Conservation (phyloP, 2,888 invertebrate species). For the Drosophila sordidula region DNA sequence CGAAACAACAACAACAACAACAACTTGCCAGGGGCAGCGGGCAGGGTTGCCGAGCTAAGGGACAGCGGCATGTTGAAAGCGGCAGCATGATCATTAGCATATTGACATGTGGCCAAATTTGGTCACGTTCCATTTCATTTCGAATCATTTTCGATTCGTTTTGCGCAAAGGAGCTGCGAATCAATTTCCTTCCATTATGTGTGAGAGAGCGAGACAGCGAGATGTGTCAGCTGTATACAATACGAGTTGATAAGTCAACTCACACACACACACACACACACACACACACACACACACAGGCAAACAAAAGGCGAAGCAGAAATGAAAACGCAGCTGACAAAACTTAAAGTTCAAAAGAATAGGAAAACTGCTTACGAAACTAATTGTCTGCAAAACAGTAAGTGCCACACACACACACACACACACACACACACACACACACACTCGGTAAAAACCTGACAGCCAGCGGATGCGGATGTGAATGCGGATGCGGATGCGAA, state of each 20-base stretch:
- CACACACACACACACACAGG: background rate
- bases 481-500: conserved; percentile 17
- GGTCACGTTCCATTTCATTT: conserved; percentile 78
- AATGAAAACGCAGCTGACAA: conserved; percentile 49
- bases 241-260: conserved; percentile 57
- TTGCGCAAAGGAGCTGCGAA: conserved; percentile 48
- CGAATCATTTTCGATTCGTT: conserved; percentile 62
- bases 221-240: conserved; percentile 27
- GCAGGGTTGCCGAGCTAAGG: too few relatives aligned
- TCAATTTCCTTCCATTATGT: conserved; percentile 62
- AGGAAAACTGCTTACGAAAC: conserved; percentile 64
- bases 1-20: background rate
- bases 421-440: conserved; percentile 3
- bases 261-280: conserved; percentile 3
- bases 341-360: conserved; percentile 54
- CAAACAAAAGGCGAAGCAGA: conserved; percentile 14
- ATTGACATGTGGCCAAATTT: conserved; percentile 79
- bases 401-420: conserved; percentile 13
- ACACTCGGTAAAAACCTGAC: background rate
- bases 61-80: conserved; percentile 2
- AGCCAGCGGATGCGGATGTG: conserved; percentile 21
- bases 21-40: background rate
- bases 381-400: conserved; percentile 66
- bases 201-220: background rate
- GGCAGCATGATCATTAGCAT: conserved; percentile 69